Evolutionary conservation across 1,140 invertebrate genomes (phyloP).

Genomic region (Pantala flavescens): DNA sequence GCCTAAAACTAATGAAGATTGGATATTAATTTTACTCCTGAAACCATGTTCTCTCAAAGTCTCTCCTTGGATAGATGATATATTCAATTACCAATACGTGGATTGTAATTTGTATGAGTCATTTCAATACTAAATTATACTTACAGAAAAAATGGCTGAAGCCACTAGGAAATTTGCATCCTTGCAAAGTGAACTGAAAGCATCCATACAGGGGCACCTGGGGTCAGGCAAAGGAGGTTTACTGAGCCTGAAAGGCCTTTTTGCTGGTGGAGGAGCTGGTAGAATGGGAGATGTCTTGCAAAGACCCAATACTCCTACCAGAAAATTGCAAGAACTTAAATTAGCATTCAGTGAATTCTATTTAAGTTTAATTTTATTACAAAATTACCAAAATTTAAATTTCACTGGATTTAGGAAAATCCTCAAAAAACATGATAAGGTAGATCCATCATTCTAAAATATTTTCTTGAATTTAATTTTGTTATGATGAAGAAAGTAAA

Average conservation of each 20-base stretch:
- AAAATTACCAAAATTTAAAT: conserved; percentile 91
- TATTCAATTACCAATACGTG: too few species aligned
- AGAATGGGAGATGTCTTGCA: neutral
- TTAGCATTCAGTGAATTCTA: conserved; percentile 99
- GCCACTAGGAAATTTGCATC: conserved; percentile 89
- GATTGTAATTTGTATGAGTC: too few species aligned
- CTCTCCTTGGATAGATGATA: too few species aligned
- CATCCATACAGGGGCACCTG: conserved; percentile 56
- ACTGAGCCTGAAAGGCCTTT: conserved; percentile 30
- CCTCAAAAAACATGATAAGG: conserved; percentile 99
- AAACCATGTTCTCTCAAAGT: too few species aligned
- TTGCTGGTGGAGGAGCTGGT: conserved; percentile 29
- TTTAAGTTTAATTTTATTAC: conserved; percentile 84
- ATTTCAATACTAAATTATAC: neutral
- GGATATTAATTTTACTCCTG: too few species aligned
- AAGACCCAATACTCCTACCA: conserved; percentile 40
- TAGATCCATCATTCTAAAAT: conserved; percentile 42
- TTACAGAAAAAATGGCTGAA: conserved; percentile 89
- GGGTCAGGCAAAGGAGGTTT: conserved; percentile 24
- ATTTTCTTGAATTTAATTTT: too few species aligned
- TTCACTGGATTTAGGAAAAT: conserved; percentile 99
- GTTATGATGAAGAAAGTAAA: too few species aligned
- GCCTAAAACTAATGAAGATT: too few species aligned
- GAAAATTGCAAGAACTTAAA: conserved; percentile 89
- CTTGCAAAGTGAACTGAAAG: conserved; percentile 78